Conservation (phyloP, 2,113 vertebrate genomes). For the Diglossa brunneiventris region DNA sequence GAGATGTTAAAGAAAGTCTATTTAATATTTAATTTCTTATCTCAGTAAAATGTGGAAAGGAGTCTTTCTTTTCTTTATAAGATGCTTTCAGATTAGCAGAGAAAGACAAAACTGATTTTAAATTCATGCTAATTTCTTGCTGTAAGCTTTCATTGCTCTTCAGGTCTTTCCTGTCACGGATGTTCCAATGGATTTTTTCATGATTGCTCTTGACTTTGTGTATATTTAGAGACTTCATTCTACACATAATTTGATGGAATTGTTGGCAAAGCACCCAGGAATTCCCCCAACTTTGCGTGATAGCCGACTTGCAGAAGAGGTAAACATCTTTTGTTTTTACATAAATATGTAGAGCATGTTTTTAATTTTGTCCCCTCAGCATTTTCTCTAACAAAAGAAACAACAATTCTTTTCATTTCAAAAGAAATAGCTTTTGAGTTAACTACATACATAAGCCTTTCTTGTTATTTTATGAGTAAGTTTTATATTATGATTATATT, state of each 20-base stretch:
- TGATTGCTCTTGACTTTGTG: neutral
- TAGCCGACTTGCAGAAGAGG: constrained; percentile 91
- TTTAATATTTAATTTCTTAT: neutral
- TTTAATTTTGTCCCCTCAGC: neutral
- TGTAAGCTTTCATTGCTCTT: neutral
- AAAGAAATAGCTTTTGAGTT: neutral
- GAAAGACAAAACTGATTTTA: neutral
- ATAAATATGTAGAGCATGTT: neutral
- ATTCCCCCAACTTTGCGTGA: constrained; percentile 94
- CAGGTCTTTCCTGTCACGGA: neutral
- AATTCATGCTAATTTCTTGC: neutral
- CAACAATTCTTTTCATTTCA: neutral
- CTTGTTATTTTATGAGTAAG: neutral
- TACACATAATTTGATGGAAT: constrained; percentile 94
- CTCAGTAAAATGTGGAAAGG: neutral
- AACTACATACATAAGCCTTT: neutral
- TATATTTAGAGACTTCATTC: constrained; percentile 90
- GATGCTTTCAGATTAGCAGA: neutral
- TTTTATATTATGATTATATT: neutral
- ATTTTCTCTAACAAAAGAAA: neutral
- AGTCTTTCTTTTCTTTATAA: neutral
- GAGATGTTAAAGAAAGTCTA: neutral
- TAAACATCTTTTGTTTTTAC: constrained; percentile 38
- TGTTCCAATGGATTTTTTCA: neutral
- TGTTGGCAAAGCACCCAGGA: constrained; percentile 88